Base-by-base conservation (phyloP, 2,113 vertebrate species). In the Neogobius melanostomus region DNA sequence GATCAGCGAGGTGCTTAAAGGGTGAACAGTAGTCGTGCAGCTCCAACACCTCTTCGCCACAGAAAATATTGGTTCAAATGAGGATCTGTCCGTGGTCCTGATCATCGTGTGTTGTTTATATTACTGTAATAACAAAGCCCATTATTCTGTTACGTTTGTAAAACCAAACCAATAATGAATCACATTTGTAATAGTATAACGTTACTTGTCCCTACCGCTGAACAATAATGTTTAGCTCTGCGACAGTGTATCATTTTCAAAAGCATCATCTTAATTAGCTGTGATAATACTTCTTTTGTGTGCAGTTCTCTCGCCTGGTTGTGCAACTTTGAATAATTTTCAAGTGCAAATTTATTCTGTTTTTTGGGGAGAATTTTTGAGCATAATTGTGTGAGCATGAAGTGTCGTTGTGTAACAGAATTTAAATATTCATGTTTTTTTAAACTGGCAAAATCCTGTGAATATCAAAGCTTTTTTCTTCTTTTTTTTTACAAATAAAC, bases 331-430 rank as follows among this genome's bases (percentile, higher is more conserved):
- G 12, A 59, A 36, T 61, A 6, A 44, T 44, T 9, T 7, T 4
- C 59, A 44, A 61, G 59, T 61, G 59, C 43, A 44, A 61, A 61
- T 43, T 44, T 61, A 61, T 61, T 44, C 59, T 4, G 15, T 3
- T 61, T 61, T 61, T 16, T 16, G 10, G 36, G 6, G 28, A 45
- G 42, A 61, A 14, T n/a, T n/a, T 60, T 7, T 60, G 42, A 44
- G 42, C 59, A 45, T 42, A 61, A 45, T 61, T 45, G 42, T 44
- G 1, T 61, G 9, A n/a, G 15, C 59, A 61, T 42, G 28, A 36
- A 36, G 28, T 36, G 28, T 16, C 42, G 12, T 44, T 61, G 59
- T 61, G 59, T 5, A 8, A 45, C 8, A 8, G 4, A 9, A n/a
- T 61, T 36, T 9, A 61, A 61, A 44, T 45, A 44, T 43, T 61